phyloP scores from a whole-genome alignment of 2,888 invertebrate genomes.

The Parasteatoda lunata region DNA sequence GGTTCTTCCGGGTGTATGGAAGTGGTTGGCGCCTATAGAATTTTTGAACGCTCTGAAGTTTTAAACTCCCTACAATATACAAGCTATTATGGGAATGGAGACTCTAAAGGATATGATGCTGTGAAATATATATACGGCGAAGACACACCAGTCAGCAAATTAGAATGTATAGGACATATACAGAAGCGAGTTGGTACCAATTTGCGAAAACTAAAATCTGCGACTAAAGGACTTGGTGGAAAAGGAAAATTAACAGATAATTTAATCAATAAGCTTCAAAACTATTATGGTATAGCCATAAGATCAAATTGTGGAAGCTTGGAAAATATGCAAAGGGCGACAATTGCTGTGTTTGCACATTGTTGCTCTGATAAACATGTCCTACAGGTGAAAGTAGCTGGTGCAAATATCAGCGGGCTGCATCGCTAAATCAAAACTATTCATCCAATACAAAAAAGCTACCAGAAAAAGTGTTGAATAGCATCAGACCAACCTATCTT shows the following conservation, averaged over 20 bases:
- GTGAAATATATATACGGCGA: too few species aligned
- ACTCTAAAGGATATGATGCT: too few species aligned
- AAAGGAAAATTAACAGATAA: not conserved
- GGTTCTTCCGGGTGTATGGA: too few species aligned
- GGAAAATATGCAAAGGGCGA: not conserved
- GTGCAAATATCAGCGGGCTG: too few species aligned
- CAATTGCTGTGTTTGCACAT: too few species aligned
- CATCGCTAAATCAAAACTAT: too few species aligned
- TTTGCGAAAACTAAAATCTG: not conserved
- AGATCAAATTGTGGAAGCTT: conserved; percentile 4
- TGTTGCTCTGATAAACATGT: too few species aligned
- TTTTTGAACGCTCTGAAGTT: too few species aligned
- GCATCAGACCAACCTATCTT: not conserved
- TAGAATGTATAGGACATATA: not conserved
- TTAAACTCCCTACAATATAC: too few species aligned
- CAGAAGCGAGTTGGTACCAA: not conserved
- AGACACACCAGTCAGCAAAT: not conserved
- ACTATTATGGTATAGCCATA: not conserved
- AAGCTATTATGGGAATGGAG: too few species aligned
- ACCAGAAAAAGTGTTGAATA: not conserved
- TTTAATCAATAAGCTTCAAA: conserved; percentile 1
- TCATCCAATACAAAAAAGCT: not conserved
- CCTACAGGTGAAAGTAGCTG: too few species aligned
- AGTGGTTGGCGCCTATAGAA: too few species aligned
- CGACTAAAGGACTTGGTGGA: not conserved